Base-by-base conservation (phyloP, 2,888 invertebrate genomes). In the Brachylomia viminalis region DNA sequence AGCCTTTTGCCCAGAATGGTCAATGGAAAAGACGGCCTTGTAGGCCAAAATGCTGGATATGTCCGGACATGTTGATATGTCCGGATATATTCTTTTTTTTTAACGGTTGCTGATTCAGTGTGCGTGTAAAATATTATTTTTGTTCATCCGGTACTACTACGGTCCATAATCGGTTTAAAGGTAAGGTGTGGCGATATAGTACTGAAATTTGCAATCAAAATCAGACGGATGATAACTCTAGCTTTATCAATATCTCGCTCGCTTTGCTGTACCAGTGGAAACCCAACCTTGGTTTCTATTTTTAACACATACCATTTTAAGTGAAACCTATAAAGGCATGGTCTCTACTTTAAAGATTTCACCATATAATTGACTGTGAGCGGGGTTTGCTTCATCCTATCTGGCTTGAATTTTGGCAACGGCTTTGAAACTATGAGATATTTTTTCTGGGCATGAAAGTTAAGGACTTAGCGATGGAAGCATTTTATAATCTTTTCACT, bases 51-150 rank as follows among this genome's bases (percentile, higher is more conserved):
- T 54, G 17, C 8, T 8, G 11, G 8, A n/a, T 2, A 23, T 13
- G 0, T 47, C 2, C 30, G 4, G 52, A 52, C 0, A n/a, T n/a
- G n/a, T n/a, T n/a, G n/a, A n/a, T n/a, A n/a, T n/a, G n/a, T n/a
- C n/a, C n/a, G n/a, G n/a, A n/a, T n/a, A n/a, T n/a, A n/a, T n/a
- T 71, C 33, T 59, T 64, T 71, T 70, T 75, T 66, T 33, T 23
- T 45, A 62, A 71, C 64, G 33, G 61, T 73, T 71, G 74, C 75
- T 59, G 77, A 56, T 74, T 67, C 56, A 49, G 72, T 72, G 72
- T 72, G 78, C 72, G 73, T 67, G 78, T 77, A 38, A 66, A 59
- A 64, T 58, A 54, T 79, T 42, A 58, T 38, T 73, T n/a, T n/a
- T 54, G 30, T 27, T 27, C 38, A 65, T 72, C 71, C 66, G 30